These are phyloP conservation scores for Pholis gunnellus DNA, from an alignment of 2,113 vertebrate species.

Conservation along the genomic window DNA sequence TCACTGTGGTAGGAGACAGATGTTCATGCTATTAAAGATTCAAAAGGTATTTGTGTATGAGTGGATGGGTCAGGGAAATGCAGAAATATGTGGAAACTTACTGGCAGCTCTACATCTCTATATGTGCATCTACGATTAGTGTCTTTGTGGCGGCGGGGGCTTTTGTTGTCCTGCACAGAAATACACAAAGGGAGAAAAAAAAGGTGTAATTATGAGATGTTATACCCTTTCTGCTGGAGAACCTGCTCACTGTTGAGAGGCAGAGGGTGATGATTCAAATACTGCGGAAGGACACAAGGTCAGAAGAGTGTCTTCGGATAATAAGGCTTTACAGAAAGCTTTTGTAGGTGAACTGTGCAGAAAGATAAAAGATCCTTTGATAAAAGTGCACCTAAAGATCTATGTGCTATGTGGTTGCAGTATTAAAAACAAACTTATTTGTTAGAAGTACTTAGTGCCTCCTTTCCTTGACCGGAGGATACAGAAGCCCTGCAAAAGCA, in stretches of 20 bases:
- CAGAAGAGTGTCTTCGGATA: background rate
- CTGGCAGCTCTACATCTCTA: background rate
- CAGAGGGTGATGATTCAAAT: background rate
- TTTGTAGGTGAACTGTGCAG: background rate
- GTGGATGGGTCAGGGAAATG: conserved; percentile 29
- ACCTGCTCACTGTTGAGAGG: background rate
- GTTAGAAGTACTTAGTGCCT: background rate
- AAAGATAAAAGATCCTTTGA: background rate
- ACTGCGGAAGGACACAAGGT: background rate
- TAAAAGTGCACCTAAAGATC: background rate
- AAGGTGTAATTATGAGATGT: background rate
- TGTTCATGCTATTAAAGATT: conserved; percentile 69
- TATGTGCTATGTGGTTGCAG: background rate
- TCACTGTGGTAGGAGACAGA: conserved; percentile 56
- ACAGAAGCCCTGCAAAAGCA: background rate
- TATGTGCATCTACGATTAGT: conserved; percentile 3
- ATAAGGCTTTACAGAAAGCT: background rate
- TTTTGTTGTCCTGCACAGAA: background rate
- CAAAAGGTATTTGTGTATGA: conserved; percentile 49
- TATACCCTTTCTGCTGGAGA: background rate
- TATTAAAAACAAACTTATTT: conserved; percentile 2
- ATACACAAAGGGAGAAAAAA: background rate
- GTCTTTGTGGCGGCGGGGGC: background rate
- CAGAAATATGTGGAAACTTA: conserved; percentile 20
- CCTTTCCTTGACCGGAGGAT: background rate